These are phyloP conservation scores for Drosophila villosipedis DNA, from an alignment of 2,888 invertebrate species.

Conservation along the genomic window DNA sequence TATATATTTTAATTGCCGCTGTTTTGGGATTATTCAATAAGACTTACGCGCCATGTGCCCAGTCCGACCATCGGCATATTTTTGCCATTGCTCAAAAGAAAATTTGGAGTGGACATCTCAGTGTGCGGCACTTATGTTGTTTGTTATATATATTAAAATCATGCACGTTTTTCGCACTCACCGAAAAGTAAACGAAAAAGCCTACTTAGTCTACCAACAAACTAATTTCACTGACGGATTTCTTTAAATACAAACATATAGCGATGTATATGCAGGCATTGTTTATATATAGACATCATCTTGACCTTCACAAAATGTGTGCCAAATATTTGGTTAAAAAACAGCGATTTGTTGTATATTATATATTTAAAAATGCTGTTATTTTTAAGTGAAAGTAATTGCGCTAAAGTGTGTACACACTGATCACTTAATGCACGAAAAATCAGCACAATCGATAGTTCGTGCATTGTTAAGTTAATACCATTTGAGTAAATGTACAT, in stretches of 20 bases:
- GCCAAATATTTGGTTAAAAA: not conserved
- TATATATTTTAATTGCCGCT: not conserved
- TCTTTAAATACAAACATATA: constrained; percentile 14
- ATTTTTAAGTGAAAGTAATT: constrained; percentile 2
- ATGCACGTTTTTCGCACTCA: constrained; percentile 24
- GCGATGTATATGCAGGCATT: constrained; percentile 19
- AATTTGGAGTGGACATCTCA: constrained; percentile 85
- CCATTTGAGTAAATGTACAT: not conserved
- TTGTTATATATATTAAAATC: constrained; percentile 16
- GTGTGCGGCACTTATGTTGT: constrained; percentile 6
- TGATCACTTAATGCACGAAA: not conserved
- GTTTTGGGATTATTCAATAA: constrained; percentile 53
- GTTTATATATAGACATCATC: constrained; percentile 60
- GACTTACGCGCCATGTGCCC: constrained; percentile 92
- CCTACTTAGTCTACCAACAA: constrained; percentile 34
- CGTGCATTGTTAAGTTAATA: not conserved
- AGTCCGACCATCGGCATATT: constrained; percentile 90
- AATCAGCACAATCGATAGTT: not conserved
- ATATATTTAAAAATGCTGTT: constrained; percentile 30
- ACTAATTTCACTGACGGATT: constrained; percentile 51
- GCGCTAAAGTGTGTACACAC: constrained; percentile 31
- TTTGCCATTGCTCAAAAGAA: constrained; percentile 88
- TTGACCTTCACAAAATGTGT: constrained; percentile 18
- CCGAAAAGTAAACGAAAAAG: constrained; percentile 41
- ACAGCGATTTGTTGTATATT: not conserved